A percentile compares a stretch with the other conserved stretches of the same genome.
phyloP scores from a whole-genome alignment of 2,888 invertebrate species.

The Masnerella sp. region DNA sequence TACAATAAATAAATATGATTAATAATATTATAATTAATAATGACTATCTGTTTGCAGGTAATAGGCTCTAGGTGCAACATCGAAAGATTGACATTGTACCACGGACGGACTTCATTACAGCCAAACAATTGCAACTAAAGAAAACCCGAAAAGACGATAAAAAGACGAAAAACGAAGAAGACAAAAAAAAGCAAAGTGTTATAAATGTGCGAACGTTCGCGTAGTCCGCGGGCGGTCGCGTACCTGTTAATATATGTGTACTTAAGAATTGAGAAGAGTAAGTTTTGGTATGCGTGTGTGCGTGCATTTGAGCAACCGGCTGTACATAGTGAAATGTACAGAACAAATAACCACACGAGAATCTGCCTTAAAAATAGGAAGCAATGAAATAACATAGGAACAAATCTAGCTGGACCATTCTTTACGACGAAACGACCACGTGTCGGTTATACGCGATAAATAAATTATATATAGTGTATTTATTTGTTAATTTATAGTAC shows the following conservation, averaged over 20 bases:
- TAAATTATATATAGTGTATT: conserved; percentile 52
- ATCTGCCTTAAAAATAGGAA: conserved; percentile 67
- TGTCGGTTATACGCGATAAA: conserved; percentile 45
- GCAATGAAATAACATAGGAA: conserved; percentile 49
- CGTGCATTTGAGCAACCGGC: conserved; percentile 34
- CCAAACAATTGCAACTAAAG: conserved; percentile 36
- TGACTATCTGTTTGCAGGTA: conserved; percentile 59
- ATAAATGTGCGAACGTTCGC: conserved; percentile 38
- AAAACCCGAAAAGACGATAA: conserved; percentile 15
- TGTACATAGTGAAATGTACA: conserved; percentile 44
- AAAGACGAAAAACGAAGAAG: conserved; percentile 18
- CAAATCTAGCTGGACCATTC: conserved; percentile 48
- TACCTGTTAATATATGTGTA: conserved; percentile 53
- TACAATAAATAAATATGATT: not conserved
- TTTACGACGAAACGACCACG: conserved; percentile 33
- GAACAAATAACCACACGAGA: conserved; percentile 59
- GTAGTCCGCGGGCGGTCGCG: conserved; percentile 11
- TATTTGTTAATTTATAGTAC: conserved; percentile 42
- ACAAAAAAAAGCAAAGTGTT: conserved; percentile 32
- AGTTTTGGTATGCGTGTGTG: conserved; percentile 44
- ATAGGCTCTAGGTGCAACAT: conserved; percentile 62
- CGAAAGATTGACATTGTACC: conserved; percentile 63
- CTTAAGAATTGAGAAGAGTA: conserved; percentile 39
- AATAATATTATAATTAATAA: too few species aligned
- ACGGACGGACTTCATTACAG: conserved; percentile 58